phyloP scores from a whole-genome alignment of 2,797 vertebrate species.

The Novumbra hubbsi region DNA sequence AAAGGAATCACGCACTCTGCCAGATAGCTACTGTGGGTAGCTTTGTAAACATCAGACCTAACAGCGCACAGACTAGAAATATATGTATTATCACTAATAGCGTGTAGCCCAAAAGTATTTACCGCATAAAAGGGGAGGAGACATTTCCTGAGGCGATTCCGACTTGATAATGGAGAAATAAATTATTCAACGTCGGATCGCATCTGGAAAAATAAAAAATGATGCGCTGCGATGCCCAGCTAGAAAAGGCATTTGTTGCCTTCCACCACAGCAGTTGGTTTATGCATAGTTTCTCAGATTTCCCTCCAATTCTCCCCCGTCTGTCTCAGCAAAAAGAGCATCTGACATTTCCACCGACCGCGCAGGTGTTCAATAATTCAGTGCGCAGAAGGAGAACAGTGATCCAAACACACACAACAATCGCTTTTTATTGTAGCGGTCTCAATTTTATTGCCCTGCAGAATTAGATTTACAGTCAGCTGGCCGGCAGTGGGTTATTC shows the following conservation, averaged over 20 bases:
- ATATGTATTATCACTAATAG: not conserved
- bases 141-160: not conserved
- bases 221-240: not conserved
- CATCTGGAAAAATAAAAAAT: not conserved
- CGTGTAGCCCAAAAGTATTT: not conserved
- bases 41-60: conserved; percentile 24
- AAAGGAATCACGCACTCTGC: conserved; percentile 16
- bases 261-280: conserved; percentile 26
- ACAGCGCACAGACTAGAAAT: conserved; percentile 7
- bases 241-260: conserved; percentile 22
- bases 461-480: conserved; percentile 39
- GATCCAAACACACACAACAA: conserved; percentile 47
- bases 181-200: conserved; percentile 3
- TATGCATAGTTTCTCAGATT: conserved; percentile 21
- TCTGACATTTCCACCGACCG: conserved; percentile 44
- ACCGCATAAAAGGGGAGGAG: not conserved
- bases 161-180: not conserved
- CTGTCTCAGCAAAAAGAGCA: conserved; percentile 30
- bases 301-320: conserved; percentile 1
- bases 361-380: conserved; percentile 53
- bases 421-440: conserved; percentile 42
- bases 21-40: conserved; percentile 26
- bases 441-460: conserved; percentile 35
- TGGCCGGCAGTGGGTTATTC: conserved; percentile 35
- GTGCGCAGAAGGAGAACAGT: conserved; percentile 37